Evolutionary conservation across 2,888 invertebrate species (phyloP).

Genomic region (Eurois occulta): DNA sequence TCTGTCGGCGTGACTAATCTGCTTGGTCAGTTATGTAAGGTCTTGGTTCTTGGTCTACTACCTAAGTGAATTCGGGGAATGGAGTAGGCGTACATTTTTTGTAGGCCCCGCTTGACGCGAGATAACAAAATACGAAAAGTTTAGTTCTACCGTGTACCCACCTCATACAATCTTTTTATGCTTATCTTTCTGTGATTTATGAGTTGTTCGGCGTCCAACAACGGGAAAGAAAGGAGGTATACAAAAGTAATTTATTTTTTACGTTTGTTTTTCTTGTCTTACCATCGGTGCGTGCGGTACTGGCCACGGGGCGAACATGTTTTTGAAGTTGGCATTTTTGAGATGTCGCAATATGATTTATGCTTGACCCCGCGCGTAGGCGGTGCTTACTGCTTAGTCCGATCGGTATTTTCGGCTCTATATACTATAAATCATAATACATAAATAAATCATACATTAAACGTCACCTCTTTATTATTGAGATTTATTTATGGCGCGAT

Average conservation of each 20-base stretch:
- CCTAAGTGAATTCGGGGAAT: conserved; percentile 80
- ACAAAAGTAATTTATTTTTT: conserved; percentile 91
- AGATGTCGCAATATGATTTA: conserved; percentile 90
- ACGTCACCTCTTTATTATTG: conserved; percentile 82
- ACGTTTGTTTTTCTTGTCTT: conserved; percentile 90
- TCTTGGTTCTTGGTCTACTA: conserved; percentile 64
- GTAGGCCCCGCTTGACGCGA: conserved; percentile 83
- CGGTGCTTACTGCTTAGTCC: conserved; percentile 86
- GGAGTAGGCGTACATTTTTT: conserved; percentile 84
- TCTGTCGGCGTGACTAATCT: conserved; percentile 62
- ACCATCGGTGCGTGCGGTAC: conserved; percentile 88
- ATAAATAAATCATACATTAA: conserved; percentile 80
- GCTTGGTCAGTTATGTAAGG: conserved; percentile 54
- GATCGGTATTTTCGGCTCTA: conserved; percentile 88
- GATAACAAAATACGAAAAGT: conserved; percentile 90
- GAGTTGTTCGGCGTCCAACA: conserved; percentile 89
- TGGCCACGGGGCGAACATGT: conserved; percentile 87
- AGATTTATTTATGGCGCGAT: conserved; percentile 77
- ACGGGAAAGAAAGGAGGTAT: conserved; percentile 90
- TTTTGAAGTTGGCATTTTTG: conserved; percentile 90
- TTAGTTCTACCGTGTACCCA: conserved; percentile 89
- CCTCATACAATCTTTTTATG: conserved; percentile 90
- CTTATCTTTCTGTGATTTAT: conserved; percentile 91
- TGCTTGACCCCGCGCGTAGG: conserved; percentile 85
- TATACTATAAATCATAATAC: conserved; percentile 83